Evolutionary conservation across 2,888 invertebrate species (phyloP), one percentile per base, ranked within the genome.

Genomic region (Brassicogethes aeneus): DNA sequence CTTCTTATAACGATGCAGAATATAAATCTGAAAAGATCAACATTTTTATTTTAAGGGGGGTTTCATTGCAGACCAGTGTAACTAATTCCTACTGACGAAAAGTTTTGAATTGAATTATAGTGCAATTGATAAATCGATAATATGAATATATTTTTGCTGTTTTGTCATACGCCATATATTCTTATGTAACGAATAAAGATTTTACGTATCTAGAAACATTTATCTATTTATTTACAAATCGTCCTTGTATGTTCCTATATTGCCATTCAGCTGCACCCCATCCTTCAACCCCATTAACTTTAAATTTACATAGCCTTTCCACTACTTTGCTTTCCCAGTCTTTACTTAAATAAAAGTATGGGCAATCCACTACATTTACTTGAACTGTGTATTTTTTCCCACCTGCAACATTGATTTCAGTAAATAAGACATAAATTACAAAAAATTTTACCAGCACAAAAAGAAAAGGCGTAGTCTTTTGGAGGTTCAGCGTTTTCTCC

Each of bases 261-360:
- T 78, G 73, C 75, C 80, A 80, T 57, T 83, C 82, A 0, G 75
- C 72, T 42, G 78, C 74, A 0, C 81, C 81, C 65, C 76, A 76
- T 1, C 81, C 83, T 44, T 70, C 72, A 1, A 75, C 55, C 0
- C 78, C 81, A 55, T 82, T 79, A 2, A 81, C 72, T 34, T 70
- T 67, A 42, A 75, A 77, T 7, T 63, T 65, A 43, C 74, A 74
- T 66, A 79, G 72, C 34, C 76, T 64, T 54, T 81, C 80, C 40
- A 76, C 71, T 38, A 80, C 63, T 53, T 75, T 72, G 0, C 74
- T 68, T 47, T 77, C 77, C 63, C 75, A 72, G 13, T 73, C 70
- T 62, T 75, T 71, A 3, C 79, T 80, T 17, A 80, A 73, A 54
- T 71, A 79, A 56, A 80, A 74, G 39, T 61, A 57, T 0, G 74